Evolutionary conservation across 2,797 vertebrate genomes (phyloP).

Genomic region (Phaenicophaeus curvirostris): DNA sequence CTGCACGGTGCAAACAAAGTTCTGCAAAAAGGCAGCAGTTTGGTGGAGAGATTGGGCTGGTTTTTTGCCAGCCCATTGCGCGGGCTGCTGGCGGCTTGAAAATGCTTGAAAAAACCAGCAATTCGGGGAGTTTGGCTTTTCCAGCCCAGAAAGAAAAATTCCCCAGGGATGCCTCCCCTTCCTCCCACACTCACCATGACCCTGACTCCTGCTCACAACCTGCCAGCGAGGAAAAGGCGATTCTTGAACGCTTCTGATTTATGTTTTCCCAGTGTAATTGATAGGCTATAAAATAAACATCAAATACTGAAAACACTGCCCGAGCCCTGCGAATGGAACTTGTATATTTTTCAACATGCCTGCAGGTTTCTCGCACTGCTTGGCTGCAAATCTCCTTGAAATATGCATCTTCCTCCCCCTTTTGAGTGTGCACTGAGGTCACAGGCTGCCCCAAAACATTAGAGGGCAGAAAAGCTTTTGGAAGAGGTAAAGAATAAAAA

Average conservation of each 20-base stretch:
- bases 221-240: not conserved
- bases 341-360: not conserved
- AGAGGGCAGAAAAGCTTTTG: not conserved
- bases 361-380: not conserved
- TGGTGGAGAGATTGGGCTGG: fast-evolving
- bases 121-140: not conserved
- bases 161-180: not conserved
- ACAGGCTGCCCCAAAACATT: not conserved
- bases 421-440: fast-evolving
- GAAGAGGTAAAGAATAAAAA: not conserved
- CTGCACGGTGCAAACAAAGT: not conserved
- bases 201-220: not conserved
- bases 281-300: not conserved
- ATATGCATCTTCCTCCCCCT: not conserved
- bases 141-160: not conserved
- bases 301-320: not conserved
- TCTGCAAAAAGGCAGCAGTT: not conserved
- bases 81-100: fast-evolving
- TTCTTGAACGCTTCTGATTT: not conserved
- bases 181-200: not conserved
- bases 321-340: not conserved
- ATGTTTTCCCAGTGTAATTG: not conserved
- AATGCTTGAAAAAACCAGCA: not conserved
- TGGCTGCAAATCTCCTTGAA: not conserved
- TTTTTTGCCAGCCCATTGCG: not conserved